A percentile compares a stretch with the other conserved stretches of the same genome.
Evolutionary conservation across 2,113 vertebrate genomes (phyloP).

Genomic region (Apaloderma vittatum): DNA sequence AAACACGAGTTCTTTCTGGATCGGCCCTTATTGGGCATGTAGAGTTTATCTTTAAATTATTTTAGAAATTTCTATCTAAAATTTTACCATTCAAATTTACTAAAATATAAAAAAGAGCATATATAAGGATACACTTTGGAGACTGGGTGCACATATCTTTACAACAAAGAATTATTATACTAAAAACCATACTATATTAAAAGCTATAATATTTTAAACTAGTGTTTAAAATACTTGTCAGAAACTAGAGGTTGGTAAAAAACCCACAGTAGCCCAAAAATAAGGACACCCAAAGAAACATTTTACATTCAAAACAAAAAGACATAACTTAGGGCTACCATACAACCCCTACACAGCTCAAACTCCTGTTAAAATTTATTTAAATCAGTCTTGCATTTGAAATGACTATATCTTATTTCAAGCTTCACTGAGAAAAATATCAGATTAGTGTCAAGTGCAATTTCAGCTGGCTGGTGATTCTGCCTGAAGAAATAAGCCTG

Average conservation of each 20-base stretch:
- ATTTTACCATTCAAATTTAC: background rate
- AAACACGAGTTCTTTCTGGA: background rate
- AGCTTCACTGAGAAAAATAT: background rate
- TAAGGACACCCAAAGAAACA: slow-evolving; percentile 1
- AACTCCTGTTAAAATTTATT: slow-evolving; percentile 64
- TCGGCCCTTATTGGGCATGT: background rate
- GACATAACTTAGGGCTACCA: background rate
- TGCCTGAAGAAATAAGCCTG: background rate
- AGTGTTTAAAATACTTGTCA: slow-evolving; percentile 41
- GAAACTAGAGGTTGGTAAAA: background rate
- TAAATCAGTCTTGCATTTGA: slow-evolving; percentile 6
- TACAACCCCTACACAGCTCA: slow-evolving; percentile 50
- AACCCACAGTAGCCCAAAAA: background rate
- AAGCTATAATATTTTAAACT: slow-evolving; percentile 30
- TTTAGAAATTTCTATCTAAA: background rate
- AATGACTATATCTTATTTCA: background rate
- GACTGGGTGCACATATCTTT: background rate
- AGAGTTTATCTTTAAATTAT: background rate
- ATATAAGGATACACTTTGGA: background rate
- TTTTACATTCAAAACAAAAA: slow-evolving; percentile 11
- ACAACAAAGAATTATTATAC: background rate
- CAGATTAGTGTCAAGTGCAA: background rate
- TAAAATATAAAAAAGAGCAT: background rate
- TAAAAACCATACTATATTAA: background rate
- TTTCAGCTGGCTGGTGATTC: background rate